Percentiles rank a stretch among this genome's conserved stretches.
phyloP scores from a whole-genome alignment of 2,113 vertebrate species.

The Narcine bancroftii region DNA sequence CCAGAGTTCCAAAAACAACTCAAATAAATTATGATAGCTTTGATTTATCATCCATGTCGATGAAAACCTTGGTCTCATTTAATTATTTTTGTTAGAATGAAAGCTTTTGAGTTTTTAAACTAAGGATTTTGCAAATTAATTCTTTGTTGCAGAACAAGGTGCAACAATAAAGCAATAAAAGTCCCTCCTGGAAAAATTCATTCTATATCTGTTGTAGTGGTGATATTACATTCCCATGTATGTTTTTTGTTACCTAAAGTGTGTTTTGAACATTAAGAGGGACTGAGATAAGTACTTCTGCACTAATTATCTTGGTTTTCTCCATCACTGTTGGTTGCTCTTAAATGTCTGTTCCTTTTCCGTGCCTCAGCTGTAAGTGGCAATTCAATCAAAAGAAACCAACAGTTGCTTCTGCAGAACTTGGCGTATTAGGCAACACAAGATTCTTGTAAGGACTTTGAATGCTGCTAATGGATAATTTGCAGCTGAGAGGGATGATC shows the following conservation, averaged over 20 bases:
- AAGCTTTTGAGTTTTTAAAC: background rate
- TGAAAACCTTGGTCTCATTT: background rate
- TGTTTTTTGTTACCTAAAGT: background rate
- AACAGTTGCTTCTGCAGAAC: background rate
- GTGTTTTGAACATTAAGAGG: background rate
- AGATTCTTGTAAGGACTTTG: background rate
- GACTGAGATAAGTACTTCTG: background rate
- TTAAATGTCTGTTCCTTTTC: background rate
- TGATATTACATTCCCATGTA: background rate
- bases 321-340: background rate
- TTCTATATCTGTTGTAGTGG: background rate
- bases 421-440: background rate
- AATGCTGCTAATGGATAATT: background rate
- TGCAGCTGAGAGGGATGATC: background rate
- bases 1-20: no score
- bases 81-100: background rate
- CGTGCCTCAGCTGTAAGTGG: background rate
- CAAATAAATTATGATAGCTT: no score
- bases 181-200: background rate
- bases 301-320: background rate
- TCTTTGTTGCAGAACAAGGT: background rate
- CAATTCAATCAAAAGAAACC: background rate
- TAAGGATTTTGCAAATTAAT: background rate
- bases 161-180: no score
- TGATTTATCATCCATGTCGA: background rate